These are phyloP conservation scores for Yponomeuta malinellus DNA, from an alignment of 2,888 invertebrate genomes.

Conservation along the genomic window DNA sequence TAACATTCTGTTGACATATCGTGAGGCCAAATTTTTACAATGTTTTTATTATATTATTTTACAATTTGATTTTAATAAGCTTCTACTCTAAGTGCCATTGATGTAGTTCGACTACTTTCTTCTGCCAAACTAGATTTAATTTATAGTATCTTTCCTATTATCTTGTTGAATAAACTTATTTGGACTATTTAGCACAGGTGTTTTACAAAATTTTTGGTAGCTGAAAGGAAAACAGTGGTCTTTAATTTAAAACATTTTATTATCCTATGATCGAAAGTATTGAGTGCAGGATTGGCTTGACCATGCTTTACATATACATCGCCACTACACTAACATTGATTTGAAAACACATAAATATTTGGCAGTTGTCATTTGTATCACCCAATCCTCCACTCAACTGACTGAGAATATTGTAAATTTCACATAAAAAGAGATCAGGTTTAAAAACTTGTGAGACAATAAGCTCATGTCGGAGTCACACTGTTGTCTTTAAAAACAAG, in stretches of 20 bases:
- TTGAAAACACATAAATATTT: conserved; percentile 23
- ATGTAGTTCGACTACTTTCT: conserved; percentile 52
- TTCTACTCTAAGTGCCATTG: conserved; percentile 47
- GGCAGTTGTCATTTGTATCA: conserved; percentile 23
- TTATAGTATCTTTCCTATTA: conserved; percentile 31
- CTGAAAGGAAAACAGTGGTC: conserved; percentile 29
- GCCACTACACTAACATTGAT: conserved; percentile 13
- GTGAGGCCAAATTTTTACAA: conserved; percentile 53
- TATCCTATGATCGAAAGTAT: conserved; percentile 60
- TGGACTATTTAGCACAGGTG: conserved; percentile 23
- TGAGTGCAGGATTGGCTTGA: conserved; percentile 51
- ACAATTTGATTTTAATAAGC: conserved; percentile 34
- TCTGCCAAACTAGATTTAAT: conserved; percentile 35
- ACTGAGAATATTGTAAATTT: conserved; percentile 57
- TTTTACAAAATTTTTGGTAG: conserved; percentile 17
- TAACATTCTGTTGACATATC: conserved; percentile 50
- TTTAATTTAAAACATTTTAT: conserved; percentile 61
- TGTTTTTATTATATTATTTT: conserved; percentile 32
- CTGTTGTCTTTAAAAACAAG: conserved; percentile 18
- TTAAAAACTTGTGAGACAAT: conserved; percentile 49
- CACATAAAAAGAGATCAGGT: conserved; percentile 65
- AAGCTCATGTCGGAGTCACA: conserved; percentile 46
- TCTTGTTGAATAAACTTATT: conserved; percentile 34
- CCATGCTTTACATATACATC: conserved; percentile 24
- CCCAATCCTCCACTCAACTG: conserved; percentile 51